These are phyloP conservation scores for Steinernema scapterisci DNA, from an alignment of 2,888 invertebrate species.

Conservation along the genomic window DNA sequence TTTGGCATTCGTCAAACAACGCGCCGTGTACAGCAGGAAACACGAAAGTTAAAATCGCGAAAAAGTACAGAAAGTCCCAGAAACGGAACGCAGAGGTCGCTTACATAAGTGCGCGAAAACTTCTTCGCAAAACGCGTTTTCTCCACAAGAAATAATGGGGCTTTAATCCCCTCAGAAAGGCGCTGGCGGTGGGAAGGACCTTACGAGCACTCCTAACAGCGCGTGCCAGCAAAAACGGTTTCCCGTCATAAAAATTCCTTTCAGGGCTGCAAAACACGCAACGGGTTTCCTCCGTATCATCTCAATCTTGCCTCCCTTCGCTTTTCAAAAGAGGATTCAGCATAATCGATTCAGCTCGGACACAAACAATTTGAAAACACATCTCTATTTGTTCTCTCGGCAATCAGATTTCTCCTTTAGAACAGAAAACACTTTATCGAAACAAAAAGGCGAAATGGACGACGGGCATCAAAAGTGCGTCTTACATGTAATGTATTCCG, in stretches of 20 bases:
- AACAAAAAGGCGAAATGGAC: background rate
- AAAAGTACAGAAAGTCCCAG: no score
- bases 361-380: slow-evolving; percentile 4
- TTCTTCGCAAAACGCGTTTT: background rate
- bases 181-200: no score
- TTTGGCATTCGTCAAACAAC: background rate
- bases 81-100: background rate
- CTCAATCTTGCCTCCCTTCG: background rate
- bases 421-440: background rate
- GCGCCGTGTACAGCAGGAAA: no score
- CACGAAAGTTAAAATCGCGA: no score
- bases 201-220: background rate
- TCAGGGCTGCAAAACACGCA: background rate
- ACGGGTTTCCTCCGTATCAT: background rate
- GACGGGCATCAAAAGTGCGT: background rate
- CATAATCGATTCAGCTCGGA: slow-evolving; percentile 7
- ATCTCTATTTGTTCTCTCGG: background rate
- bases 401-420: background rate
- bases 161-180: no score
- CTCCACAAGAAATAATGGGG: no score
- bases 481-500: no score
- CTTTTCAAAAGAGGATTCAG: slow-evolving; percentile 8
- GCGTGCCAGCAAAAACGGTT: background rate
- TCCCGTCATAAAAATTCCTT: background rate
- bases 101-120: no score